Conservation (phyloP, 2,888 invertebrate species). For the Choristoneura rosaceana region DNA sequence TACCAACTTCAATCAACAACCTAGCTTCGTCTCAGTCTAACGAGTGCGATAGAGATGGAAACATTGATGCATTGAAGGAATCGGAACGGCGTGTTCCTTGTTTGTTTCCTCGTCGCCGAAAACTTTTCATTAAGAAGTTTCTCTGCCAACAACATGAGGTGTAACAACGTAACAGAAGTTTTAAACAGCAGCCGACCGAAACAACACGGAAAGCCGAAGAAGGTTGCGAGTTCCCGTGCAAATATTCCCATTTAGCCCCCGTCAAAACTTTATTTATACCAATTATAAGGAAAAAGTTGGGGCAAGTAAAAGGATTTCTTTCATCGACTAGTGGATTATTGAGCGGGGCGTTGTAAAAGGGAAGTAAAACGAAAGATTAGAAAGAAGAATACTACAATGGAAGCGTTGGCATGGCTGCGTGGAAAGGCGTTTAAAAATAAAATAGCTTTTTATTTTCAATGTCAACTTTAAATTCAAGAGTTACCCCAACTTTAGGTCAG, state of each 20-base stretch:
- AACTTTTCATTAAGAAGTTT: slow-evolving; percentile 42
- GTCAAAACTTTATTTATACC: slow-evolving; percentile 33
- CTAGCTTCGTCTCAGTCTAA: slow-evolving; percentile 4
- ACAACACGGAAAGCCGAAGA: slow-evolving; percentile 18
- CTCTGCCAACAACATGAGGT: slow-evolving; percentile 37
- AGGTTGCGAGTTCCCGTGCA: slow-evolving; percentile 31
- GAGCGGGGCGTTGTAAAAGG: slow-evolving; percentile 4
- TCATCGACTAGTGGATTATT: slow-evolving; percentile 7
- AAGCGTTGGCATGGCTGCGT: slow-evolving; percentile 23
- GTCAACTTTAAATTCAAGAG: neutral
- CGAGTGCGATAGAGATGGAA: slow-evolving; percentile 15
- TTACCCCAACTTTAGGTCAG: too few species aligned
- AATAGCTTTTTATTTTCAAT: neutral
- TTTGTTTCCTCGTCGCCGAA: slow-evolving; percentile 34
- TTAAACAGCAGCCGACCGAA: slow-evolving; percentile 37
- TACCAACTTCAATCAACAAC: slow-evolving; percentile 4
- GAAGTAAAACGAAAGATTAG: slow-evolving; percentile 16
- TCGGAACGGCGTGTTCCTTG: slow-evolving; percentile 22
- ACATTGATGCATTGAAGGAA: slow-evolving; percentile 13
- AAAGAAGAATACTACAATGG: slow-evolving; percentile 20
- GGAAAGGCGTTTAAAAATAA: slow-evolving; percentile 1
- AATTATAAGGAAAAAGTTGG: slow-evolving; percentile 34
- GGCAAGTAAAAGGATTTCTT: slow-evolving; percentile 26
- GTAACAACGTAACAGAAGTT: slow-evolving; percentile 40
- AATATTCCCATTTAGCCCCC: slow-evolving; percentile 27